Base-by-base conservation (phyloP, 2,888 invertebrate genomes). In the Pseudococcus jackbeardsleyi region DNA sequence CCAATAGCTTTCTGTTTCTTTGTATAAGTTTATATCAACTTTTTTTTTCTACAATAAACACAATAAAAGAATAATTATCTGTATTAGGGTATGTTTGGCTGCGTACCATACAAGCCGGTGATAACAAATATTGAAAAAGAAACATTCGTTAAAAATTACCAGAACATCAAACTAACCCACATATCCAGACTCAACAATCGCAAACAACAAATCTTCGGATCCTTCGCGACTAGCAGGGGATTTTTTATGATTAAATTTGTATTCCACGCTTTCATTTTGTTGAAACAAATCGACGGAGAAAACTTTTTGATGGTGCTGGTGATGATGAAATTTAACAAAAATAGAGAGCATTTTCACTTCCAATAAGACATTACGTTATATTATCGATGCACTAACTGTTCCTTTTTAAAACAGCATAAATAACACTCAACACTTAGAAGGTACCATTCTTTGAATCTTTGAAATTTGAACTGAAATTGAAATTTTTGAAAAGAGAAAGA, bases 1-100 rank as follows among this genome's bases (percentile, higher is more conserved):
- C 96, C 96, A 97, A 91, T 95, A 93, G 19, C 92, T 91, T 92
- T 97, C 96, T 89, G 96, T 95, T 90, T 94, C 92, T 88, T 93
- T 93, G 46, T 82, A 82, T 8, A 82, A 42, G 17, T 82, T 46
- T 6, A 46, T 9, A 17, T 82, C 46, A 19, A 82, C 42, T 82
- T 42, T 82, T 46, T 19, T 39, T 6, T 82, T 82, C 79, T 82
- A 12, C 19, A 64, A 46, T 11, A 19, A 82, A 17, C n/a, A n/a
- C n/a, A n/a, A n/a, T n/a, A n/a, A n/a, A n/a, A n/a, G n/a, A n/a
- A n/a, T n/a, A 33, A 77, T 42, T 2, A 42, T 64, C 19, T 68
- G 1, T 17, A 72, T 33, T 12, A 72, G 33, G 9, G 7, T 8
- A 42, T 42, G 42, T 9, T 3, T 42, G 4, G 11, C 26, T 33